A percentile compares a stretch with the other conserved stretches of the same genome.
phyloP scores from a whole-genome alignment of 1,140 invertebrate genomes.

The Ceratina japonica region DNA sequence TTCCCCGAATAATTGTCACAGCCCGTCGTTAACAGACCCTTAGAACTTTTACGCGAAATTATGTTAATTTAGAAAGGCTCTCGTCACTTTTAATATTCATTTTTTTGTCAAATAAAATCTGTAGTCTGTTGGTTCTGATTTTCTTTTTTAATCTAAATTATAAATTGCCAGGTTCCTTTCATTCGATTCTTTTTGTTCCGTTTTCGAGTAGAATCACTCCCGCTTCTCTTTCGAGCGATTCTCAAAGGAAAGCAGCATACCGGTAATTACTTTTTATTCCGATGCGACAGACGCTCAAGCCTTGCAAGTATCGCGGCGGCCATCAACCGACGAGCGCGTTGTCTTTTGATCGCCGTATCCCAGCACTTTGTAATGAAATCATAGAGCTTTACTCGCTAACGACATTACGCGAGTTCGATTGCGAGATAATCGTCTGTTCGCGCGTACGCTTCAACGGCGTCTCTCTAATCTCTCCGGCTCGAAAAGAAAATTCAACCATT shows the following conservation, averaged over 20 bases:
- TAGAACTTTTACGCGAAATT: too few relatives aligned
- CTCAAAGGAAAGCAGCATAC: not conserved
- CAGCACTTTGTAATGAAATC: conserved; percentile 30
- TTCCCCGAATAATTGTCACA: not conserved
- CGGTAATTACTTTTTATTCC: conserved; percentile 9
- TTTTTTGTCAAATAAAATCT: too few relatives aligned
- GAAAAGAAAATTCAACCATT: not conserved
- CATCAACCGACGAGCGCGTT: not conserved
- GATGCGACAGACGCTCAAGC: conserved; percentile 16
- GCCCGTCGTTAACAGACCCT: too few relatives aligned
- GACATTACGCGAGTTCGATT: conserved; percentile 9
- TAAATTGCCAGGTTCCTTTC: not conserved
- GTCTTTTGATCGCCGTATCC: conserved; percentile 8
- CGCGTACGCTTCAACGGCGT: not conserved
- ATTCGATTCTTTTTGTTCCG: not conserved
- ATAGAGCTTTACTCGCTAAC: conserved; percentile 21
- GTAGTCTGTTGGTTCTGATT: too few relatives aligned
- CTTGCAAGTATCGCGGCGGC: conserved; percentile 22
- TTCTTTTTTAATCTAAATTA: too few relatives aligned
- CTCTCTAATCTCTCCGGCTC: not conserved
- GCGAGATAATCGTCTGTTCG: conserved; percentile 19
- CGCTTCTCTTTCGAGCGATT: not conserved
- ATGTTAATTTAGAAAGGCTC: too few relatives aligned
- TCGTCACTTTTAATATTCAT: too few relatives aligned
- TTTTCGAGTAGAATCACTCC: not conserved